Evolutionary conservation across 2,113 vertebrate species (phyloP).

Genomic region (Austrofundulus limnaeus): DNA sequence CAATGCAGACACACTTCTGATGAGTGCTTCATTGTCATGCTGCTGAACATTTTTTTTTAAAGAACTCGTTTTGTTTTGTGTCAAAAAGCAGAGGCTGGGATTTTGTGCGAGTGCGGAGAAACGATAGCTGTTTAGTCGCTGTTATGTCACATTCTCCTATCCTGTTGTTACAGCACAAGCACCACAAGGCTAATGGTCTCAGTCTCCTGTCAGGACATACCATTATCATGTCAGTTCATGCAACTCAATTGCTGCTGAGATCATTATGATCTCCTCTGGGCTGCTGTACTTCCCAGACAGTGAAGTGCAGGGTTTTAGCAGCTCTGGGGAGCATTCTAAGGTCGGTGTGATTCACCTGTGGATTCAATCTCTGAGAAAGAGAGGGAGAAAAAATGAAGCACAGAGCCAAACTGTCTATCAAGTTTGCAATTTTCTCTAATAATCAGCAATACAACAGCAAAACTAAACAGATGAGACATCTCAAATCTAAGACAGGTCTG

Average conservation of each 20-base stretch:
- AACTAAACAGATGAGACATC: neutral
- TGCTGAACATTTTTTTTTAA: neutral
- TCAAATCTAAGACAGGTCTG: too few relatives aligned
- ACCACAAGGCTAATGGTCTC: conserved; percentile 3
- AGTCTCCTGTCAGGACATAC: conserved; percentile 22
- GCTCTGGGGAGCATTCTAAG: conserved; percentile 20
- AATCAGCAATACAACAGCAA: conserved; percentile 5
- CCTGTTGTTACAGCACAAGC: neutral
- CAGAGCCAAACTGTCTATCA: conserved; percentile 15
- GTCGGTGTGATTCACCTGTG: conserved; percentile 26
- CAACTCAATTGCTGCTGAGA: conserved; percentile 10
- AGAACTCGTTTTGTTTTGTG: neutral
- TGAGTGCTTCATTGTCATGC: conserved; percentile 9
- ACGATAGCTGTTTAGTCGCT: neutral
- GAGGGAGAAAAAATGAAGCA: conserved; percentile 4
- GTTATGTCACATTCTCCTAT: neutral
- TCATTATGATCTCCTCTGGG: conserved; percentile 15
- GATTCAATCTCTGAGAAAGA: conserved; percentile 20
- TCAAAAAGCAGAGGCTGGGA: neutral
- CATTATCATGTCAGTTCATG: conserved; percentile 18
- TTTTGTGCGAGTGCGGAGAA: neutral
- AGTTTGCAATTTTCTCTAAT: neutral
- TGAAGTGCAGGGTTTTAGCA: conserved; percentile 8
- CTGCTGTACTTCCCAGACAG: conserved; percentile 7
- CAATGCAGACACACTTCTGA: neutral